Base-by-base conservation (phyloP, 2,888 invertebrate species). In the Hanleya hanleyi region DNA sequence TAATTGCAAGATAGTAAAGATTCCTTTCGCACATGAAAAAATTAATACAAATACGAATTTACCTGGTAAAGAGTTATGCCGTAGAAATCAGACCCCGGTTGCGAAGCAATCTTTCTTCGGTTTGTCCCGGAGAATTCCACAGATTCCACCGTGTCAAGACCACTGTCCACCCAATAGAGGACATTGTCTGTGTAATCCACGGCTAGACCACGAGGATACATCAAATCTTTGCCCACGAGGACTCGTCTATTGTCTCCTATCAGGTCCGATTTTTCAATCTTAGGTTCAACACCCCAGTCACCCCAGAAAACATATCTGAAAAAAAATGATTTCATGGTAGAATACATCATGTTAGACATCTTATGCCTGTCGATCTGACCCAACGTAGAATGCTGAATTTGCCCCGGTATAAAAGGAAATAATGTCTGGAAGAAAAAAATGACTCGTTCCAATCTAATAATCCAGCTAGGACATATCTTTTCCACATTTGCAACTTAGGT, bases 121-220 rank as follows among this genome's bases (percentile, higher is more conserved):
- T 93, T 93, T 22, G 93, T 92, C 49, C 96, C 96, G 90, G 96
- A 94, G 33, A 96, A 92, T 85, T 94, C 94, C 15, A 95, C 94
- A 84, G 93, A 94, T 88, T 96, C 96, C 73, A 97, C 94, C 0
- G 94, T 94, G 85, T 94, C 94, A 15, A 94, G 94, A 0, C 94
- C 95, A 18, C 95, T 95, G 88, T 97, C 97, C 0, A 95, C 94
- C 95, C 97, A 97, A 88, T 96, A 97, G 2, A 97, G 91, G 67
- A 94, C 93, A 69, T 93, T 93, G 41, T 93, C 92, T 0, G 92
- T 92, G 47, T 72, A 73, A 88, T 97, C 97, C n/a, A 97, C 93
- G 0, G 96, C 94, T 57, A 97, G 89, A 1, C 96, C 96, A 15
- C 82, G 73, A 38, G 87, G 86, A 50, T 82, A 75, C 22, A 74